phyloP scores from a whole-genome alignment of 2,888 invertebrate species.

The Acrobasis consociella region DNA sequence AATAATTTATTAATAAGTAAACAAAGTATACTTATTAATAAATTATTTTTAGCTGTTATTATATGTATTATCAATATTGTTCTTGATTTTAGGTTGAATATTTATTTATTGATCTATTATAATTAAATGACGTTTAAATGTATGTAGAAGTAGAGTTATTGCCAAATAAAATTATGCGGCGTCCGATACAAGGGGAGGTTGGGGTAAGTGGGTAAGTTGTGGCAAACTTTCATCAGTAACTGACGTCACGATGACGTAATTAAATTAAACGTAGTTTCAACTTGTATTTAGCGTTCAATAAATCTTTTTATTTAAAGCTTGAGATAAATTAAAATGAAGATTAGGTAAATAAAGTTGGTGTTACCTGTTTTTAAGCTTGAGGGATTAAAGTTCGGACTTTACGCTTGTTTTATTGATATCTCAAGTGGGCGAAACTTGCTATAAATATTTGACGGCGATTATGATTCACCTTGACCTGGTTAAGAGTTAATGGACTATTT shows the following conservation, averaged over 20 bases:
- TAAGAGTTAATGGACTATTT: not conserved
- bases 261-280: conserved; percentile 1
- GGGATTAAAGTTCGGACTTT: conserved; percentile 19
- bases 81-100: too few species aligned
- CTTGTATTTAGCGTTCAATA: not conserved
- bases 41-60: too few species aligned
- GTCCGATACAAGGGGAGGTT: conserved; percentile 1
- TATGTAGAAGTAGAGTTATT: too few species aligned
- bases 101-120: too few species aligned
- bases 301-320: not conserved
- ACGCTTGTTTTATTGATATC: conserved; percentile 7
- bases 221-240: conserved; percentile 2
- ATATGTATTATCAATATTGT: too few species aligned
- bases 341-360: conserved; percentile 17
- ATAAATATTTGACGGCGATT: conserved; percentile 10
- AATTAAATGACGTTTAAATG: too few species aligned
- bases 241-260: conserved; percentile 8
- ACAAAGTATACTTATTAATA: too few species aligned
- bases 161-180: conserved; percentile 8
- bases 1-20: too few species aligned
- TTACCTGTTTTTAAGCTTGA: conserved; percentile 13
- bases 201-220: conserved; percentile 15
- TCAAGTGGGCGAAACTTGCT: conserved; percentile 7
- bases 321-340: conserved; percentile 13
- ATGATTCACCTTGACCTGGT: conserved; percentile 4